Base-by-base conservation (phyloP, 2,888 invertebrate species). In the Cephus runcator region DNA sequence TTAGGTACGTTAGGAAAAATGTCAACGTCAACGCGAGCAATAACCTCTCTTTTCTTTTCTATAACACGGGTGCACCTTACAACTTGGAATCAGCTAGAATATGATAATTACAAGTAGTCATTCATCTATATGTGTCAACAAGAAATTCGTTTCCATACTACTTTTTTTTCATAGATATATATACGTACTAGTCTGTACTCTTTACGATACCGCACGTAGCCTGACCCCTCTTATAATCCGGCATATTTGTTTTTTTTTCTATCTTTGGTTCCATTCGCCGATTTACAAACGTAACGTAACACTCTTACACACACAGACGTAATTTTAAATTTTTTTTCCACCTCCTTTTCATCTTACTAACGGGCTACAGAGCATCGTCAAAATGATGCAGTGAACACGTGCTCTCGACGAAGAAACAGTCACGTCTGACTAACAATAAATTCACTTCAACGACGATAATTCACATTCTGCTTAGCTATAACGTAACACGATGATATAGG, bases 401-500 rank as follows among this genome's bases (percentile, higher is more conserved):
- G 81, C 81, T 69, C 80, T 69, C 76, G 69, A 15, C 15, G 40
- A 40, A 40, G 12, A 81, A 79, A 82, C 87, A 88, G 77, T 84
- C 85, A 83, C 82, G 80, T 83, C 83, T 82, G 84, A 84, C 88
- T 86, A 90, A 90, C 89, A 90, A 89, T 86, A 83, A 84, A 87
- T 87, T 80, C 80, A 87, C 82, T 78, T 80, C 71, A 84, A 83
- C 87, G 88, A 91, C 90, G 85, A 82, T 88, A 86, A 86, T 83
- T 85, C 79, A 77, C 77, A 78, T 76, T 83, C 76, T 79, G 76
- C 79, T 83, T 80, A 81, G 76, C 80, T 85, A 87, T 84, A 86
- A 90, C 85, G 83, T 88, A 90, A 90, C 90, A 89, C 86, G 87
- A 89, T 91, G 90, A 91, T 91, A 91, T 91, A 90, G 90, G 90